Evolutionary conservation across 2,888 invertebrate genomes (phyloP).

Genomic region (Diloba caeruleocephala): DNA sequence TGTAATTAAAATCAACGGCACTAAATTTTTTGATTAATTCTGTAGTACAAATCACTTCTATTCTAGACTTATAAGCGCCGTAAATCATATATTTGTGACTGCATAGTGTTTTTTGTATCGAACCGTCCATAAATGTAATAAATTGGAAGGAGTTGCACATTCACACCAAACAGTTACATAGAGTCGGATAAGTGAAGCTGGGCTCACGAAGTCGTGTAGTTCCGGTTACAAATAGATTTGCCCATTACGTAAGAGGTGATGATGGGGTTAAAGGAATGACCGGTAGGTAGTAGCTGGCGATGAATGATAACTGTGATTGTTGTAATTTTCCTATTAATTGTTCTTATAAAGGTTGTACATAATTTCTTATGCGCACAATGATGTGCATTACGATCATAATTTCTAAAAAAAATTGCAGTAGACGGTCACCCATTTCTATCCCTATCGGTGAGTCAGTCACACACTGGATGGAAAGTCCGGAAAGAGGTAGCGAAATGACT

Average conservation of each 20-base stretch:
- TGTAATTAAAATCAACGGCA: too few relatives aligned
- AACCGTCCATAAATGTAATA: slow-evolving; percentile 19
- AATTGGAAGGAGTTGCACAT: slow-evolving; percentile 15
- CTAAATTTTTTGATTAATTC: too few relatives aligned
- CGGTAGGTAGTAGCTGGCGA: slow-evolving; percentile 3
- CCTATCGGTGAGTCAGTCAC: too few relatives aligned
- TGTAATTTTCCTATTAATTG: not conserved
- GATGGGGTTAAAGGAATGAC: slow-evolving; percentile 10
- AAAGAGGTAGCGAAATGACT: too few relatives aligned
- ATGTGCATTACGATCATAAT: too few relatives aligned
- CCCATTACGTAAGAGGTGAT: slow-evolving; percentile 42
- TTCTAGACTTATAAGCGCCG: too few relatives aligned
- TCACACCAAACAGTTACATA: slow-evolving; percentile 9
- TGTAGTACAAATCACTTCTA: too few relatives aligned
- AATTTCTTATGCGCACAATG: too few relatives aligned
- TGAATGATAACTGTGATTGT: not conserved
- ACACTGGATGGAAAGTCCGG: too few relatives aligned
- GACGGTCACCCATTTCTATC: too few relatives aligned
- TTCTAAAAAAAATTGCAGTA: too few relatives aligned
- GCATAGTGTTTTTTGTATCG: not conserved
- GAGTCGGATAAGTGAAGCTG: slow-evolving; percentile 1
- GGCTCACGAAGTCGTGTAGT: slow-evolving; percentile 33
- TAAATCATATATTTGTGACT: too few relatives aligned
- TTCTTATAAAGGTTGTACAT: slow-evolving; percentile 3
- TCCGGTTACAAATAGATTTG: slow-evolving; percentile 41